Percentiles rank a stretch among this genome's conserved stretches.
Conservation (phyloP, 2,888 invertebrate species). For the Pristionchus fissidentatus region DNA sequence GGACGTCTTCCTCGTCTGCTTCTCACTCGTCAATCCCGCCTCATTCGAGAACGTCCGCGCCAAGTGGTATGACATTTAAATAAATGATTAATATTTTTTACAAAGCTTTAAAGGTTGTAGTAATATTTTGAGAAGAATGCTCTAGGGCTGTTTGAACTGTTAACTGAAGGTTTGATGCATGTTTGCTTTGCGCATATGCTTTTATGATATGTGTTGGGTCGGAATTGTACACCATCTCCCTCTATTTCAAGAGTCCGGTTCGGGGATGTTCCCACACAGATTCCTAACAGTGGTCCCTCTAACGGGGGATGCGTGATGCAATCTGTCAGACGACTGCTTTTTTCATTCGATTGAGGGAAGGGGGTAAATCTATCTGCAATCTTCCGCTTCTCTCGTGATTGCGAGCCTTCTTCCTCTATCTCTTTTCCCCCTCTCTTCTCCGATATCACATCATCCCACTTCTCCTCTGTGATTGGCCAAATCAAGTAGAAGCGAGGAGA, state of each 20-base stretch:
- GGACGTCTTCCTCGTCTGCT: conserved; percentile 85
- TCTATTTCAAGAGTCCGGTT: no score
- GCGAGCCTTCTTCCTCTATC: not conserved
- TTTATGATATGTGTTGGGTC: no score
- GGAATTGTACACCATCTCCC: no score
- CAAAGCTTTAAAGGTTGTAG: not conserved
- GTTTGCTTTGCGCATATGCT: not conserved
- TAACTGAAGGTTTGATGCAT: not conserved
- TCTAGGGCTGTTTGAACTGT: no score
- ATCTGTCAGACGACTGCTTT: not conserved
- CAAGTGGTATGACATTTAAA: conserved; percentile 87
- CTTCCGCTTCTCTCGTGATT: not conserved
- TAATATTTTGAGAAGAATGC: no score
- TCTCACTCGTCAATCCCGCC: conserved; percentile 97
- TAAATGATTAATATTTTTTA: not conserved
- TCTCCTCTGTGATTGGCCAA: conserved; percentile 18
- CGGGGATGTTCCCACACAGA: no score
- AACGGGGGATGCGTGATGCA: no score
- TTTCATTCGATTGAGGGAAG: no score
- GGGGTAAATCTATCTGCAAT: conserved; percentile 12
- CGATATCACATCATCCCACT: conserved; percentile 30
- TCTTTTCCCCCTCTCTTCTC: conserved; percentile 15
- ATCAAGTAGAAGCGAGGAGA: conserved; percentile 10
- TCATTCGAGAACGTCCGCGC: conserved; percentile 99
- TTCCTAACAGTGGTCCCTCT: no score